A percentile compares a stretch with the other conserved stretches of the same genome.
Conservation (phyloP, 2,113 vertebrate species). For the Callaeas wilsoni region DNA sequence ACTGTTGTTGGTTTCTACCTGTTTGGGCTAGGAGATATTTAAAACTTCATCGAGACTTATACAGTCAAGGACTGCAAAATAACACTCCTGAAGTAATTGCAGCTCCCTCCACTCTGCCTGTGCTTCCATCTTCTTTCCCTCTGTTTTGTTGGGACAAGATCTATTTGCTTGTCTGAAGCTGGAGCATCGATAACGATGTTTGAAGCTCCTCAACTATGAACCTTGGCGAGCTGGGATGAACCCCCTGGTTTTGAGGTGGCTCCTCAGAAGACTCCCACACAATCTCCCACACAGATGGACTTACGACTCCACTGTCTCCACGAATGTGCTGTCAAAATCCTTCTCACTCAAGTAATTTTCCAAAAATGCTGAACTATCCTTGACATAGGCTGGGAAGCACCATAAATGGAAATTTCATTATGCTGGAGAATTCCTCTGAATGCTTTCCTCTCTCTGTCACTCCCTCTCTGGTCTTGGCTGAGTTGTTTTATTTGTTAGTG, state of each 20-base stretch:
- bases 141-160: neutral
- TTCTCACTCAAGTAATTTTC: neutral
- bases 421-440: neutral
- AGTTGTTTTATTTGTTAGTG: neutral
- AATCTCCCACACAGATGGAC: neutral
- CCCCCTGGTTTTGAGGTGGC: neutral
- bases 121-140: neutral
- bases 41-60: neutral
- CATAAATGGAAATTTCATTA: neutral
- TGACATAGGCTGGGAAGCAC: neutral
- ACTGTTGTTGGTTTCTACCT: neutral
- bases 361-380: neutral
- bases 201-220: neutral
- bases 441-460: neutral
- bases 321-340: neutral
- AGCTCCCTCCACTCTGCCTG: neutral
- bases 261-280: neutral
- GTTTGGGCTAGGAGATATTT: neutral
- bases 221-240: neutral
- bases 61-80: neutral
- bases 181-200: accelerated
- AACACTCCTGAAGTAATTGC: neutral
- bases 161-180: neutral
- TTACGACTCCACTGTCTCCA: neutral
- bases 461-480: neutral